Base-by-base conservation (phyloP, 2,888 invertebrate species). In the Ypsolopha sequella region DNA sequence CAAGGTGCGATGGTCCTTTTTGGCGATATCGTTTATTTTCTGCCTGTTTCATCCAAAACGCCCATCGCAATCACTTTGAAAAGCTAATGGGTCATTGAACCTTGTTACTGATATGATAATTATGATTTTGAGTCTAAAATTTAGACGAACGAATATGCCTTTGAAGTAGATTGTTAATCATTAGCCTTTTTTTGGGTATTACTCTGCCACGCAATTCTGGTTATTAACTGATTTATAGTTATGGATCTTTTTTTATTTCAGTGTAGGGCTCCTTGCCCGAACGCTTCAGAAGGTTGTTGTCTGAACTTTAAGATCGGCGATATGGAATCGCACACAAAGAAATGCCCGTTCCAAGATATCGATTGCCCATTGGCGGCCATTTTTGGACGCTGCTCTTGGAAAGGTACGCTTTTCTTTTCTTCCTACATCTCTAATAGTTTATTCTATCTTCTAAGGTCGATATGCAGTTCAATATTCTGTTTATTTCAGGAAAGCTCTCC, bases 321-420 rank as follows among this genome's bases (percentile, higher is more conserved):
- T 10, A 61, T 80, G 56, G 66, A 66, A 0, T 48, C 24, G 0
- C 82, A 82, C 55, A 13, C 65, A 10, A 68, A 63, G 43, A 74
- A 78, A 54, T 81, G 81, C 38, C 72, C 71, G 0, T 82, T 69
- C 54, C 64, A 62, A 14, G 71, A 67, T n/a, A 58, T 72, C 52
- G 9, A 52, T 1, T 82, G 81, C 38, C 76, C 80, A 1, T 54
- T 74, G 2, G 50, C 53, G 9, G 55, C 56, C 2, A 46, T 66
- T 3, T 63, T 58, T 48, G 62, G 63, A 7, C 50, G 50, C n/a
- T 82, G 81, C 53, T 39, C 6, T 2, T 78, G 78, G 77, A 63
- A 55, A 63, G 80, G 81, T 72, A 63, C 56, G 6, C 3, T 14
- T 33, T 39, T 52, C 34, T 35, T 36, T 11, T 48, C n/a, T 35